phyloP scores from a whole-genome alignment of 2,888 invertebrate genomes.

The Lithophane socia region DNA sequence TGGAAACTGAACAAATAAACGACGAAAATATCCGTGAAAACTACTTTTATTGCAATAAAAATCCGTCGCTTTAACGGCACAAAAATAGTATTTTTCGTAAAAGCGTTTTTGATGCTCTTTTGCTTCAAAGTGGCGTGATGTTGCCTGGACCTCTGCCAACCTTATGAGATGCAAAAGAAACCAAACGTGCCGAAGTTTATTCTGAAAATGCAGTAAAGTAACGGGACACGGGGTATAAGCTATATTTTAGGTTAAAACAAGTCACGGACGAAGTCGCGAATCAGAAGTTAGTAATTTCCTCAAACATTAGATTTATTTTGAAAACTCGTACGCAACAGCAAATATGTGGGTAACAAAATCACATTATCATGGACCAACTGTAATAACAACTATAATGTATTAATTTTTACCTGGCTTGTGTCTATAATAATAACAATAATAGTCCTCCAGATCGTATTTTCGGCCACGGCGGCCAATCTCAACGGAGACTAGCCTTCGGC shows the following conservation, averaged over 20 bases:
- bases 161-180: constrained; percentile 34
- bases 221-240: no score
- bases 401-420: background rate
- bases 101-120: constrained; percentile 45
- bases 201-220: constrained; percentile 15
- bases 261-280: no score
- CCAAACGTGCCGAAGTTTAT: constrained; percentile 25
- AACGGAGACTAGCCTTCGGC: no score
- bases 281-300: background rate
- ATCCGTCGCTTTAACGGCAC: constrained; percentile 9
- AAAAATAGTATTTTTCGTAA: constrained; percentile 25
- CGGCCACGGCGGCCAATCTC: no score
- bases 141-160: constrained; percentile 52
- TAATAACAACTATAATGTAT: background rate
- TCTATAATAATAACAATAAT: no score
- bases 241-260: no score
- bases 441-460: no score
- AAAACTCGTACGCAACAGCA: background rate
- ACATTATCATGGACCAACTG: background rate
- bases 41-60: constrained; percentile 27
- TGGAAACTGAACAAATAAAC: constrained; percentile 1
- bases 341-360: background rate
- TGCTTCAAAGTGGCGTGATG: constrained; percentile 40
- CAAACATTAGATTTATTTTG: background rate
- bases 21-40: background rate